Conservation (phyloP, 2,888 invertebrate genomes). For the Liodrosophila aerea region DNA sequence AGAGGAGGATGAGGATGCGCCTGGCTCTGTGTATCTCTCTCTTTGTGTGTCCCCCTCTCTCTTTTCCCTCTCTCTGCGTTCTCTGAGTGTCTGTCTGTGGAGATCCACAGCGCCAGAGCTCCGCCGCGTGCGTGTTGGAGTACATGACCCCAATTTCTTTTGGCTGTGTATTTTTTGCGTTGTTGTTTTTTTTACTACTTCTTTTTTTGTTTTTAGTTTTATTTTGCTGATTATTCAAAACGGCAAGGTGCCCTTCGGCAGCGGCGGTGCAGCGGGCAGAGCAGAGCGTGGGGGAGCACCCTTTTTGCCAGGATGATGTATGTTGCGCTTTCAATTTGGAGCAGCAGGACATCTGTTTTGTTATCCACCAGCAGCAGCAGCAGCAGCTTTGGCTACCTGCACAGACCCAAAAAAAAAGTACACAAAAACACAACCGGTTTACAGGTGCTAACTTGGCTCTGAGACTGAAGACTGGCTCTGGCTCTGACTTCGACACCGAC, state of each 20-base stretch:
- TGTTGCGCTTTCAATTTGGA: conserved; percentile 79
- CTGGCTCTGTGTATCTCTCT: too few relatives aligned
- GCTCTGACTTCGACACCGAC: background rate
- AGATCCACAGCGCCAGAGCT: too few relatives aligned
- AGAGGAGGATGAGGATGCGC: background rate
- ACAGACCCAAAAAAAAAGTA: conserved; percentile 5
- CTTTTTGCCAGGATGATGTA: conserved; percentile 70
- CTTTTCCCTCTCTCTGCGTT: background rate
- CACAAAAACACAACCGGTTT: conserved; percentile 52
- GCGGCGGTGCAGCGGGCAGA: background rate
- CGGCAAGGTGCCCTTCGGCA: conserved; percentile 50
- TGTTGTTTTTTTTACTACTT: conserved; percentile 1
- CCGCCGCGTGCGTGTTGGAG: conserved; percentile 51
- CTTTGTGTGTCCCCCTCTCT: background rate
- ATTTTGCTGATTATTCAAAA: conserved; percentile 51
- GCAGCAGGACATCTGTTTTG: conserved; percentile 81
- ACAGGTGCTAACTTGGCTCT: conserved; percentile 69
- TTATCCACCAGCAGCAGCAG: conserved; percentile 20
- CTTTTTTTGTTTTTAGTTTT: conserved; percentile 1
- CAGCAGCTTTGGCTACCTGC: conserved; percentile 34
- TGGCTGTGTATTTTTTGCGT: conserved; percentile 26
- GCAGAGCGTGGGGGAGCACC: conserved; percentile 1
- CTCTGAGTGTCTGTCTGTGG: background rate
- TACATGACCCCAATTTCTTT: conserved; percentile 75
- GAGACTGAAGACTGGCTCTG: background rate